Conservation (phyloP, 2,888 invertebrate genomes). For the Tinea trinotella region DNA sequence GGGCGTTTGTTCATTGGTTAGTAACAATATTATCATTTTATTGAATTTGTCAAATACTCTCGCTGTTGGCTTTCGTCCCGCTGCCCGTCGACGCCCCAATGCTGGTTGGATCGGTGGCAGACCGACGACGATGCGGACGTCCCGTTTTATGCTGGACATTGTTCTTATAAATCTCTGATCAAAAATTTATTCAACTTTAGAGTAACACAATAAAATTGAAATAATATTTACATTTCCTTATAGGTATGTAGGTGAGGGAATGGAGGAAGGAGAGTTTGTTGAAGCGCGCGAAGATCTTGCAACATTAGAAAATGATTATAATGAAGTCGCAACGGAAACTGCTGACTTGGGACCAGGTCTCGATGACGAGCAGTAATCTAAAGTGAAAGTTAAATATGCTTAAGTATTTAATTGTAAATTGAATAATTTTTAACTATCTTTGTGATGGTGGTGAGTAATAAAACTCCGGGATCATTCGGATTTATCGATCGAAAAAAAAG, state of each 20-base stretch:
- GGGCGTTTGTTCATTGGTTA: slow-evolving; percentile 97
- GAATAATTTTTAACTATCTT: neutral
- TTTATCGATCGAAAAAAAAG: no score
- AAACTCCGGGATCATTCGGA: slow-evolving; percentile 24
- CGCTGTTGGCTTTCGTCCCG: no score
- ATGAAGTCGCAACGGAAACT: slow-evolving; percentile 79
- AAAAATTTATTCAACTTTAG: neutral
- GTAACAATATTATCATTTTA: slow-evolving; percentile 26
- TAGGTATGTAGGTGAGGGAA: slow-evolving; percentile 86
- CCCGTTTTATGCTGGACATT: no score
- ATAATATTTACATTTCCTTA: slow-evolving; percentile 9
- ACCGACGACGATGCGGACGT: no score
- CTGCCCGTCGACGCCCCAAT: no score
- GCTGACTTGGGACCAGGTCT: slow-evolving; percentile 52
- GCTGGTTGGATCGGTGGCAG: no score
- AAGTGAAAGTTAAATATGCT: no score
- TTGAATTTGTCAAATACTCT: no score
- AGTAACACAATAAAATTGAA: no score
- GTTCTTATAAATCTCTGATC: no score
- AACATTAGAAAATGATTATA: slow-evolving; percentile 80
- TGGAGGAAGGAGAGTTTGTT: slow-evolving; percentile 88
- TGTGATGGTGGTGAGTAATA: neutral
- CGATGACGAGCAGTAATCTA: slow-evolving; percentile 43
- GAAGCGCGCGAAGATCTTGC: slow-evolving; percentile 86
- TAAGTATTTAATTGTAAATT: neutral